These are phyloP conservation scores for Marisa cornuarietis DNA, from an alignment of 1,140 invertebrate species.

Conservation along the genomic window DNA sequence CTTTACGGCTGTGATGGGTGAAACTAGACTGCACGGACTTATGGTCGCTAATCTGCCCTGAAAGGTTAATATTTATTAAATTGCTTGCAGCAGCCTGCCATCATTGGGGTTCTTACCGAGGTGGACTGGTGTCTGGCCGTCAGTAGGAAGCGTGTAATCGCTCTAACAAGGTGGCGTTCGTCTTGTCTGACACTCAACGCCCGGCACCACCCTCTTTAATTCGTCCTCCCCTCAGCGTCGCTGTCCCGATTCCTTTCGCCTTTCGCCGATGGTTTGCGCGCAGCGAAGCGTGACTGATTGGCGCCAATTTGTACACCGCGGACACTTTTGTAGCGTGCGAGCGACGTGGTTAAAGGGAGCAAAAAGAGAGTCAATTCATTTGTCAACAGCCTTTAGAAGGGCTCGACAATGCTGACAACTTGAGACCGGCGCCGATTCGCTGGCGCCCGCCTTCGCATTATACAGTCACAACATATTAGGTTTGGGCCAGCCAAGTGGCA, in stretches of 20 bases:
- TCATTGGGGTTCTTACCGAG: too few relatives aligned
- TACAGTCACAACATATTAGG: slow-evolving; percentile 13
- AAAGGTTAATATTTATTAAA: too few relatives aligned
- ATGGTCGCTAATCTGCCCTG: too few relatives aligned
- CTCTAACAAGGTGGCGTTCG: background rate
- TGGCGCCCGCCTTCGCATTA: slow-evolving; percentile 15
- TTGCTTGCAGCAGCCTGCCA: too few relatives aligned
- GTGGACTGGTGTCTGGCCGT: background rate
- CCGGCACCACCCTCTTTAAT: background rate
- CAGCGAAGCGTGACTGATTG: slow-evolving; percentile 18
- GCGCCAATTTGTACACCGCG: slow-evolving; percentile 21
- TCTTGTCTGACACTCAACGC: background rate
- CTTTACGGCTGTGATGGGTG: too few relatives aligned
- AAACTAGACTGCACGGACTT: too few relatives aligned
- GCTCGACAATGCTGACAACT: slow-evolving; percentile 11
- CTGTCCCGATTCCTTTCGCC: background rate
- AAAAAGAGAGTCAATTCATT: slow-evolving; percentile 26
- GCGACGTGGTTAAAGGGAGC: slow-evolving; percentile 14
- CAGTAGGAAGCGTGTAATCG: slow-evolving; percentile 1
- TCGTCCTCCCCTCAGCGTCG: background rate
- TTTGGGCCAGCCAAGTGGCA: slow-evolving; percentile 13
- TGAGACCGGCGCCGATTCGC: background rate
- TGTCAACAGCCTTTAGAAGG: slow-evolving; percentile 16
- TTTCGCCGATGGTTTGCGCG: background rate
- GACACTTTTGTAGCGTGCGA: background rate